These are phyloP conservation scores for Sphaerophoria taeniata DNA, from an alignment of 2,888 invertebrate species.

Conservation along the genomic window DNA sequence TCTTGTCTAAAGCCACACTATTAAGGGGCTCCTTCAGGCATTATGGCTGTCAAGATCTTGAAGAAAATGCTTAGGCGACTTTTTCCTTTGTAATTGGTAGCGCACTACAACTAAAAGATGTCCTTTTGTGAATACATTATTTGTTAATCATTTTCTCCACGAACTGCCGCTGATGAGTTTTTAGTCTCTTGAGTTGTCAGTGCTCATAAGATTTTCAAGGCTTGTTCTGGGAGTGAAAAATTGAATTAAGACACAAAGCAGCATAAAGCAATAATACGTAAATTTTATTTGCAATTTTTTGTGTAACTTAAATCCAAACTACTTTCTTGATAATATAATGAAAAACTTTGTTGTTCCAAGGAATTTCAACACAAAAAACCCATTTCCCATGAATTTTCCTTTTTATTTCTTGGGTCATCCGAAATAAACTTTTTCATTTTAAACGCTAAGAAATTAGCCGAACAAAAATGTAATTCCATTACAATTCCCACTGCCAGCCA, in stretches of 20 bases:
- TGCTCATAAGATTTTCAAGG: not conserved
- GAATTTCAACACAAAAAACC: not conserved
- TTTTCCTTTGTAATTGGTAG: too few species aligned
- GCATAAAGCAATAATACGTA: constrained; percentile 12
- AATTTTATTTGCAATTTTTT: not conserved
- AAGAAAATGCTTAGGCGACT: too few species aligned
- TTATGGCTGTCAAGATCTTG: too few species aligned
- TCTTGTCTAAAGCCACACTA: too few species aligned
- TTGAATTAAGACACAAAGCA: not conserved
- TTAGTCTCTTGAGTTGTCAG: not conserved
- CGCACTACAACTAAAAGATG: too few species aligned
- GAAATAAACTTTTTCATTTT: constrained; percentile 52
- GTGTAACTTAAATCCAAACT: not conserved
- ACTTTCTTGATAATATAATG: too few species aligned
- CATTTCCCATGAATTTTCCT: not conserved
- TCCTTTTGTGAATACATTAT: too few species aligned
- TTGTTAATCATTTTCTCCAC: too few species aligned
- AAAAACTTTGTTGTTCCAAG: too few species aligned
- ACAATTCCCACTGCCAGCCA: constrained; percentile 35
- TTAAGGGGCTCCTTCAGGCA: too few species aligned
- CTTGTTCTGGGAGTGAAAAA: not conserved
- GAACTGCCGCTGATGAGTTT: too few species aligned
- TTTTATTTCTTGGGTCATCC: not conserved
- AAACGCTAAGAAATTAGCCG: constrained; percentile 70
- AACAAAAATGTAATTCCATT: constrained; percentile 71